Conservation (phyloP, 2,113 vertebrate species). For the Nasalis larvatus region DNA sequence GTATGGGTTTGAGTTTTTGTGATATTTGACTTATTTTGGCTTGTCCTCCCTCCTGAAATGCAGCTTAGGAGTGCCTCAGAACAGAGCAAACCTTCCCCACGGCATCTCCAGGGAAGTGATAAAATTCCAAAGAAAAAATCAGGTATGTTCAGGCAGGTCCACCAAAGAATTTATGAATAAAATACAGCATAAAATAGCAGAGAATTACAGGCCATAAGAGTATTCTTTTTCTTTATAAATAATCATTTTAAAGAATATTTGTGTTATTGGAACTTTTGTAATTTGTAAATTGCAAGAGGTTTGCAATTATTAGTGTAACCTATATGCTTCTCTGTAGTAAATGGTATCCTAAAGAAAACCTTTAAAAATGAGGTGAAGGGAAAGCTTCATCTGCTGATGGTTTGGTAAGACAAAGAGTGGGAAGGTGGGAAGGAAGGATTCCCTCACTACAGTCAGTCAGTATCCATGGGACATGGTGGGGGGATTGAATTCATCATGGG, state of each 20-base stretch:
- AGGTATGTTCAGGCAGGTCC: not conserved
- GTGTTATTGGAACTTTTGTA: not conserved
- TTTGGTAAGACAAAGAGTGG: not conserved
- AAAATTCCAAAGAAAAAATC: not conserved
- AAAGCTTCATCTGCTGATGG: not conserved
- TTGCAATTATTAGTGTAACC: not conserved
- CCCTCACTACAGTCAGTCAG: not conserved
- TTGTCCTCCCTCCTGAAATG: not conserved
- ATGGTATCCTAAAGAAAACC: not conserved
- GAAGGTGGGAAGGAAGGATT: not conserved
- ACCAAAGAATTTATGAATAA: not conserved
- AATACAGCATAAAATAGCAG: not conserved
- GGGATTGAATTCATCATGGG: not conserved
- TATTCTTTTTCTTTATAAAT: not conserved
- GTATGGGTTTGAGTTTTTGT: not conserved
- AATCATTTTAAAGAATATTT: not conserved
- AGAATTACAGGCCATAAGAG: not conserved
- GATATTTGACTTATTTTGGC: not conserved
- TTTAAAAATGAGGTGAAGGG: not conserved
- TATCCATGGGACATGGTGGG: rapidly evolving
- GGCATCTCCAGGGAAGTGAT: not conserved
- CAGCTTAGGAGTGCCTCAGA: not conserved
- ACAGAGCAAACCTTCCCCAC: not conserved
- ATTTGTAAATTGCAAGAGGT: not conserved
- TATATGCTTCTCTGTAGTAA: not conserved